These are phyloP conservation scores for Melanotus villosus DNA, from an alignment of 2,888 invertebrate species.

Conservation along the genomic window DNA sequence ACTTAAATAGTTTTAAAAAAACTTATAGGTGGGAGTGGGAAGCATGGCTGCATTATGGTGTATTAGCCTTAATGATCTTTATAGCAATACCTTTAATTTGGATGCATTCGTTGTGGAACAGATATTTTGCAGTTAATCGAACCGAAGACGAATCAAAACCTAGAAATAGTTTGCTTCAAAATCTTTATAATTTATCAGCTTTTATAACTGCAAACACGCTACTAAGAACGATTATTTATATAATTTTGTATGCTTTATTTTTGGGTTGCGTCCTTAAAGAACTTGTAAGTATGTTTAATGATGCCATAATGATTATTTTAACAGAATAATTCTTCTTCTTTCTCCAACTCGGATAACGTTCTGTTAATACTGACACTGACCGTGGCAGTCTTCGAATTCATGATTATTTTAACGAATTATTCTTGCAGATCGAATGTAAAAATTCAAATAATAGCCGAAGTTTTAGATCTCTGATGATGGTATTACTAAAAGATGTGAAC, in stretches of 20 bases:
- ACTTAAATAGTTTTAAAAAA: neutral
- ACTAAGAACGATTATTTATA: conserved; percentile 77
- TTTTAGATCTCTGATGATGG: neutral
- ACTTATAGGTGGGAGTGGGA: conserved; percentile 46
- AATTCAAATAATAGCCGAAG: neutral
- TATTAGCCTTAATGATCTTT: conserved; percentile 69
- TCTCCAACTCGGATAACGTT: too few species aligned
- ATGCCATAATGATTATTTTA: too few species aligned
- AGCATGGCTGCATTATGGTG: conserved; percentile 68
- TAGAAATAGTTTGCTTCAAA: conserved; percentile 68
- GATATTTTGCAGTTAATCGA: conserved; percentile 62
- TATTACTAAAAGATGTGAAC: neutral
- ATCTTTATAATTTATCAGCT: conserved; percentile 75
- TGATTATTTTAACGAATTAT: too few species aligned
- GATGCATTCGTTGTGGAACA: conserved; percentile 82
- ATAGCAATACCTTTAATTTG: conserved; percentile 80
- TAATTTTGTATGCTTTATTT: conserved; percentile 76
- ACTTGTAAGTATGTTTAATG: conserved; percentile 71
- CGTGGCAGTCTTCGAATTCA: too few species aligned
- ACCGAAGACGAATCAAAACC: conserved; percentile 74
- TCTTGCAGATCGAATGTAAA: conserved; percentile 48
- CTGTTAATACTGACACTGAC: too few species aligned
- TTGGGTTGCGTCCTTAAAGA: conserved; percentile 78
- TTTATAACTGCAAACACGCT: conserved; percentile 75
- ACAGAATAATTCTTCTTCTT: too few species aligned